Evolutionary conservation across 92 coral and sea anemone genomes (phyloP), one percentile per base, ranked within the genome.

Genomic region (Ricordea florida): DNA sequence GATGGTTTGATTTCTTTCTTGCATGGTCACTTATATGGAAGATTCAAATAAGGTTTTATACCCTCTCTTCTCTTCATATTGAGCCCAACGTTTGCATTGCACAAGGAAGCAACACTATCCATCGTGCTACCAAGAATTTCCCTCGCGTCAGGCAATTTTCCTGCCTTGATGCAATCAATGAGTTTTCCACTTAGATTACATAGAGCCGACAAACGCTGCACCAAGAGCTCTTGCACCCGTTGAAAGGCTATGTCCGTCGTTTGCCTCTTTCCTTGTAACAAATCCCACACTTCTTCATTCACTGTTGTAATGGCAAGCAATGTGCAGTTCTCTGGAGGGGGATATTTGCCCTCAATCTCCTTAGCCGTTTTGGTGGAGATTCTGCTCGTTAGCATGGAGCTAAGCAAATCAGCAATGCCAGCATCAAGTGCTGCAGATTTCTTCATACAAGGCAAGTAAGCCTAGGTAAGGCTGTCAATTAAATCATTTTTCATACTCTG

Each of bases 51-150:
- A 22, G 81, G 62, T 29, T 74, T 74, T 22, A 74, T 74, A 38
- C 58, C 18, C 31, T 74, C 81, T 18, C 72, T 23, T 26, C 72
- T 13, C 69, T 46, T 74, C 71, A 61, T 60, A 59, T 74, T 46
- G 1, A 74, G 81, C 15, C 43, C 60, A 74, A 62, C 47, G 29
- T 76, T 51, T 21, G 78, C 49, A 11, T 67, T 53, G 16, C 53
- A 14, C 4, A 53, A n/a, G 32, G 55, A 25, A 4, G 65, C 85
- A 41, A 78, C 48, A 36, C 78, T 67, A 44, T 65, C 82, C 74
- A 62, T 76, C 28, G 49, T 62, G 41, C 62, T 73, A 21, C 55
- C 52, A 7, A 71, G 61, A 23, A 46, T 36, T 5, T 36, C 38
- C 18, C 31, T n/a, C 0, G 45, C 57, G 34, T 72, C 38, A 3